Evolutionary conservation across 2,888 invertebrate species (phyloP).

Genomic region (Galerucella nymphaeae): DNA sequence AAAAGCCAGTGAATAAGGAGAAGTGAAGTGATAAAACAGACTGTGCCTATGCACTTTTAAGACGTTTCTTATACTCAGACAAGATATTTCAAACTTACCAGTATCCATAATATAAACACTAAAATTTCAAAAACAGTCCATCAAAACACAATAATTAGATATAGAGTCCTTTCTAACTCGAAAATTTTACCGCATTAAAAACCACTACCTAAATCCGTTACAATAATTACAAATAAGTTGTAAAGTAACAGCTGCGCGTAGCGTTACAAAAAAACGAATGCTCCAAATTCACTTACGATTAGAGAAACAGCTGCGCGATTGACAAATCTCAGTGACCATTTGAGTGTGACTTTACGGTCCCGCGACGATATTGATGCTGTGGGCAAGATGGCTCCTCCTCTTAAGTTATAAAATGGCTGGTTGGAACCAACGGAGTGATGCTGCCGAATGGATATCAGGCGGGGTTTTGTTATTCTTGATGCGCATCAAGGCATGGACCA

Average conservation of each 20-base stretch:
- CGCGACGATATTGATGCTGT: constrained; percentile 49
- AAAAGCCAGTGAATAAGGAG: no score
- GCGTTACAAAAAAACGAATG: constrained; percentile 32
- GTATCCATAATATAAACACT: background rate
- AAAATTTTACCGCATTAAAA: background rate
- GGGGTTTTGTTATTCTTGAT: constrained; percentile 37
- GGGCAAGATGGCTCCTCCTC: constrained; percentile 36
- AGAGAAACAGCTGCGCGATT: constrained; percentile 47
- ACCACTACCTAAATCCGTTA: background rate
- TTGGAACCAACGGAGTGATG: constrained; percentile 39
- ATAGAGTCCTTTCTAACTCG: background rate
- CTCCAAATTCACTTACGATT: constrained; percentile 29
- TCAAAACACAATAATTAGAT: background rate
- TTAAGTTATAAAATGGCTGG: constrained; percentile 44
- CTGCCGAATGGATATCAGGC: constrained; percentile 16
- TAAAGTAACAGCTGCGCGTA: constrained; percentile 10
- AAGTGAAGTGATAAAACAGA: no score
- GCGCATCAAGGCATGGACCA: constrained; percentile 40
- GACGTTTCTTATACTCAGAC: no score
- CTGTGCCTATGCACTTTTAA: no score
- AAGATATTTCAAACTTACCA: background rate
- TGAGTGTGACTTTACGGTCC: constrained; percentile 58
- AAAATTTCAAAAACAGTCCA: background rate
- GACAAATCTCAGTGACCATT: constrained; percentile 59
- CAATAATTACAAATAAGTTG: background rate